A percentile compares a stretch with the other conserved stretches of the same genome.
Evolutionary conservation across 2,113 vertebrate species (phyloP).

Genomic region (Myrmecobius fasciatus): DNA sequence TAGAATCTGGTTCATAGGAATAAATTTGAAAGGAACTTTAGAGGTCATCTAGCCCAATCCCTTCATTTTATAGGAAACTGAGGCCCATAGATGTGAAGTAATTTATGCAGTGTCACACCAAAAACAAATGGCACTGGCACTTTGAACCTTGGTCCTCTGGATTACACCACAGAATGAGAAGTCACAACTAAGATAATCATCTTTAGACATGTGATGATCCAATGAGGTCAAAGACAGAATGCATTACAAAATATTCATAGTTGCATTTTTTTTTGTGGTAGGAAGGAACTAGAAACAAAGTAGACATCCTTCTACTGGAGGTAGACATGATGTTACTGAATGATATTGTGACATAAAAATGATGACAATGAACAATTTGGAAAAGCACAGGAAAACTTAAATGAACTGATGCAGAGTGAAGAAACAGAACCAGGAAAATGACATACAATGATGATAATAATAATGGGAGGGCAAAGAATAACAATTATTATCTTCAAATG

Average conservation of each 20-base stretch:
- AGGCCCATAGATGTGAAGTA: background rate
- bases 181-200: background rate
- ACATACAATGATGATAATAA: background rate
- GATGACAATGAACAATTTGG: background rate
- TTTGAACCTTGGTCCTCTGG: background rate
- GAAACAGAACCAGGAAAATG: background rate
- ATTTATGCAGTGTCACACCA: background rate
- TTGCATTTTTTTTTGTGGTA: background rate
- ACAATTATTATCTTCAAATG: background rate
- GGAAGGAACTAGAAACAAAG: background rate
- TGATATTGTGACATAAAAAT: background rate
- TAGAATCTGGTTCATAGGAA: background rate
- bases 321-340: background rate
- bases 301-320: background rate
- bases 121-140: background rate
- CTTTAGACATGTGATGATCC: background rate
- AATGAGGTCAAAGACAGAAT: background rate
- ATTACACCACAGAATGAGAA: background rate
- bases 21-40: background rate
- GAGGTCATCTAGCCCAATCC: background rate
- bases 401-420: background rate
- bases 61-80: background rate
- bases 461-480: background rate
- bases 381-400: background rate
- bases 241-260: background rate